A percentile compares a stretch with the other conserved stretches of the same genome.
phyloP scores from a whole-genome alignment of 2,888 invertebrate species.

The Catocala nupta region DNA sequence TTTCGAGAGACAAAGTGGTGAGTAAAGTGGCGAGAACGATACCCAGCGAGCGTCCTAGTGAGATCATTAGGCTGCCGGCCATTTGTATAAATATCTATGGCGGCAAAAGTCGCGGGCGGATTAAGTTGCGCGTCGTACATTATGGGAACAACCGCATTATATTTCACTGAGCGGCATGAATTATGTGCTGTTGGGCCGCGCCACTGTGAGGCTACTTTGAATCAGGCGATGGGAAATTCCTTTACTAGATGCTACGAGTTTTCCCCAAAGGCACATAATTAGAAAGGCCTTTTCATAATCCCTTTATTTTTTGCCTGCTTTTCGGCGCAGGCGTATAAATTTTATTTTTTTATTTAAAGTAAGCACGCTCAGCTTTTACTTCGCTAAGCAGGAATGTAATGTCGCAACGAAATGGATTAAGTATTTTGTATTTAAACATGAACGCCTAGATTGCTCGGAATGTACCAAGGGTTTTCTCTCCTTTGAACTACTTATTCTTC shows the following conservation, averaged over 20 bases:
- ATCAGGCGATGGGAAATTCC: conserved; percentile 70
- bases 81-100: conserved; percentile 73
- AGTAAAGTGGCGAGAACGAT: conserved; percentile 50
- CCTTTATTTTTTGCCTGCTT: conserved; percentile 28
- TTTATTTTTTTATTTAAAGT: conserved; percentile 22
- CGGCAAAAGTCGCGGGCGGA: conserved; percentile 77
- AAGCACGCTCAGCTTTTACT: conserved; percentile 19
- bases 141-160: conserved; percentile 83
- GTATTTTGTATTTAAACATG: conserved; percentile 20
- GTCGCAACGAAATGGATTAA: conserved; percentile 23
- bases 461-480: conserved; percentile 10
- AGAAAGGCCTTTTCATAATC: conserved; percentile 34
- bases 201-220: conserved; percentile 74
- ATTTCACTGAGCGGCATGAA: conserved; percentile 81
- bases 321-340: conserved; percentile 20
- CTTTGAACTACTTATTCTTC: conserved; percentile 9
- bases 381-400: conserved; percentile 16
- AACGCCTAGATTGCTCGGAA: conserved; percentile 15
- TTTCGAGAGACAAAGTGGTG: conserved; percentile 38
- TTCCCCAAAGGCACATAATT: conserved; percentile 43
- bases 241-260: conserved; percentile 49
- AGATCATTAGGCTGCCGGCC: conserved; percentile 58
- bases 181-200: conserved; percentile 74
- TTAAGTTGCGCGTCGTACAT: conserved; percentile 83
- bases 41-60: conserved; percentile 57